Evolutionary conservation across 2,888 invertebrate species (phyloP).

Genomic region (Theretra japonica): DNA sequence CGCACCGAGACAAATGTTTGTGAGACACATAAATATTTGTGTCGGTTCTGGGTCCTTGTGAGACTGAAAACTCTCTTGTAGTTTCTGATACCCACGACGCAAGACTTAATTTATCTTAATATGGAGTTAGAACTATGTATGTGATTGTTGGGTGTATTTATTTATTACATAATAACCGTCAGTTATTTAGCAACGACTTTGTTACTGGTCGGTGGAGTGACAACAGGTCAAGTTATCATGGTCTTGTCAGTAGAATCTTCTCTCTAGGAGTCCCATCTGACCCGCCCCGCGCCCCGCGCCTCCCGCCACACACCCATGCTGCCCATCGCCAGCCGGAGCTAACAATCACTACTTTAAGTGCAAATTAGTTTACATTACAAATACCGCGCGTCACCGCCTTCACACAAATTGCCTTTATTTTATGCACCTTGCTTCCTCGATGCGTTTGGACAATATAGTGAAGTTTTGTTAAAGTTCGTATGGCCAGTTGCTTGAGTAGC

Average conservation of each 20-base stretch:
- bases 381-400: not conserved
- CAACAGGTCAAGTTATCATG: not conserved
- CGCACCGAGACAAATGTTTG: no score
- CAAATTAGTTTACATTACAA: constrained; percentile 13
- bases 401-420: not conserved
- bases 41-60: no score
- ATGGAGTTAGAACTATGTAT: no score
- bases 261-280: not conserved
- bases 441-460: not conserved
- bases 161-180: not conserved
- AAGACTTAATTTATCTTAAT: no score
- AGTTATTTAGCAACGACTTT: not conserved
- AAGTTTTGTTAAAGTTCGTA: no score
- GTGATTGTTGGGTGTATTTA: no score
- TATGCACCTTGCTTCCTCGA: not conserved
- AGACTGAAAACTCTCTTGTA: no score
- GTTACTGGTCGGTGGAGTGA: not conserved
- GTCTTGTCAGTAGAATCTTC: not conserved
- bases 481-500: no score
- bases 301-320: no score
- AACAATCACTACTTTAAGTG: not conserved
- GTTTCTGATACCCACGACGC: no score
- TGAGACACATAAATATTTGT: no score
- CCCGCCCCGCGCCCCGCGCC: not conserved
- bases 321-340: not conserved